Evolutionary conservation across 35 echinoderm and acorn worm species (phyloP).

Genomic region (Ptychodera flava): DNA sequence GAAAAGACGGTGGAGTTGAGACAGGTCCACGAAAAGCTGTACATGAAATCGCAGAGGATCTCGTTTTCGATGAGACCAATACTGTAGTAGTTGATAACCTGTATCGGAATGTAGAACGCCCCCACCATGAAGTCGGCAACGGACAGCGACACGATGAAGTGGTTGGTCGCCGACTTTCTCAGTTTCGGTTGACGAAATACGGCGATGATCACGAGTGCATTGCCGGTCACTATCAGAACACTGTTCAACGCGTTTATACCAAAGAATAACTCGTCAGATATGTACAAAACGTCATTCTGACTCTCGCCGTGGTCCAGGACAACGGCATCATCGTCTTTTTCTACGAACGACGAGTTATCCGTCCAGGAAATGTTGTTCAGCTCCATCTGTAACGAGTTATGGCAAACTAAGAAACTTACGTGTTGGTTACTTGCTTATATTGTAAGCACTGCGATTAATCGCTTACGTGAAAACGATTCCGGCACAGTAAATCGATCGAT

Average conservation of each 20-base stretch:
- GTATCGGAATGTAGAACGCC: not conserved
- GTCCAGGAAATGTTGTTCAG: too few relatives aligned
- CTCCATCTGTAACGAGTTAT: too few relatives aligned
- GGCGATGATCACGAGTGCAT: not conserved
- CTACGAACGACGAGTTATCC: too few relatives aligned
- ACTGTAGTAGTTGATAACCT: not conserved
- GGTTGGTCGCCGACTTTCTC: not conserved
- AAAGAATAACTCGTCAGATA: not conserved
- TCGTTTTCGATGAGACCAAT: not conserved
- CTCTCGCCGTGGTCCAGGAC: too few relatives aligned
- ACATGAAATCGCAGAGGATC: not conserved
- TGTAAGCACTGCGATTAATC: too few relatives aligned
- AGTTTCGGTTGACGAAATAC: not conserved
- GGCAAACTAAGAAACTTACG: too few relatives aligned
- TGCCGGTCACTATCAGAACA: not conserved
- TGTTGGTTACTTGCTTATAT: too few relatives aligned
- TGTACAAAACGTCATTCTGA: too few relatives aligned
- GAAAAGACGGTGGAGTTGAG: not conserved
- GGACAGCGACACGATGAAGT: not conserved
- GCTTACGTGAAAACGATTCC: too few relatives aligned
- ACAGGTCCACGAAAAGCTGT: not conserved
- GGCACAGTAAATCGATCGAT: too few relatives aligned
- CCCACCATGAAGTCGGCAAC: not conserved
- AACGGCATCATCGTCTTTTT: too few relatives aligned
- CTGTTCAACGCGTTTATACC: not conserved